Base-by-base conservation (phyloP, 2,888 invertebrate species). In the Drosophila parthenogenetica region DNA sequence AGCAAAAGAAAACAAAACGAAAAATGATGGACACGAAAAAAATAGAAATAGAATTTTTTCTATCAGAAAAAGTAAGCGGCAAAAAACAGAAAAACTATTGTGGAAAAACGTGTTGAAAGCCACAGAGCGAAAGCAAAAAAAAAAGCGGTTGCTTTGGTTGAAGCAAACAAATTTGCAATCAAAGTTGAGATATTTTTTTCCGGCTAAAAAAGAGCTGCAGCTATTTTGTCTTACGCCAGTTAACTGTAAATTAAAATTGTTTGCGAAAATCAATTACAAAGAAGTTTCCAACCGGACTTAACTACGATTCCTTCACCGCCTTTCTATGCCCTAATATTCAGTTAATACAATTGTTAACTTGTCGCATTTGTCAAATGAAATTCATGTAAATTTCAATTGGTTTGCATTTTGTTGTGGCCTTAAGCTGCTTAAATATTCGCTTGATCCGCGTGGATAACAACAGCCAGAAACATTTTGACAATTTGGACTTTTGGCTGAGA, bases 361-460 rank as follows among this genome's bases (percentile, higher is more conserved):
- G 43, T 14, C 25, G 50, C 35, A 46, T 61, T 57, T 77, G 29
- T 7, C 48, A 64, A 65, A 57, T 42, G 13, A 54, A 58, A 58
- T 69, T 69, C 81, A 69, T 64, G 54, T 65, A 72, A 78, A 60
- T 84, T 83, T 89, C 83, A 83, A 89, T 87, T 67, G 79, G 61
- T 60, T 85, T 81, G 53, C 65, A 80, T 69, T 79, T 89, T 35
- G 35, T 60, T 49, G 25, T 39, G 25, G 0, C 29, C 54, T 8
- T 89, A 89, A 83, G 86, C 89, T 64, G 86, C 89, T 83, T 83
- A 89, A 89, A 87, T 66, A 51, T 67, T 55, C 58, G 62, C 69
- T 63, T 87, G 72, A 83, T 87, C 89, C 86, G 66, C 43, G 61
- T 35, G 77, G 77, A 79, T 79, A 66, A 76, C 65, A 59, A 40